A percentile compares a stretch with the other conserved stretches of the same genome.
Conservation (phyloP, 2,797 vertebrate genomes). For the Mormyrus hasselquistii region DNA sequence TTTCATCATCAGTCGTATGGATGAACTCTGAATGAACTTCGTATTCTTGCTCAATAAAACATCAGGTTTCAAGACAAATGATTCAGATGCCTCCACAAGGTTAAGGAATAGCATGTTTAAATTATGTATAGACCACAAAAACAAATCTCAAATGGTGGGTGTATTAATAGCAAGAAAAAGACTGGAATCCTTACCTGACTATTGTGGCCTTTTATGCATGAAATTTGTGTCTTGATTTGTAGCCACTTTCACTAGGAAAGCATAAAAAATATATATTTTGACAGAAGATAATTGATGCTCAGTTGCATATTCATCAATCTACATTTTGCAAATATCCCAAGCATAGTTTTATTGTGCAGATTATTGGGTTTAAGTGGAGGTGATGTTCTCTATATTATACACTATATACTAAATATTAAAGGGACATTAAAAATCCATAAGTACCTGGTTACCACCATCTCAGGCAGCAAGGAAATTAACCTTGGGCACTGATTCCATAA, state of each 20-base stretch:
- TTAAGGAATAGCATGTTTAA: neutral
- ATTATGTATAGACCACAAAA: slow-evolving; percentile 10
- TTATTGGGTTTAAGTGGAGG: neutral
- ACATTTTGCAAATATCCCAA: neutral
- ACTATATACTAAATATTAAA: neutral
- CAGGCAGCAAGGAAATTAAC: neutral
- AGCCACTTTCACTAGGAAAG: neutral
- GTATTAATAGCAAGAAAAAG: neutral
- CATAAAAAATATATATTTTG: neutral
- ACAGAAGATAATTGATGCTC: neutral
- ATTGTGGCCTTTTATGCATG: neutral
- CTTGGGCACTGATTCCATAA: neutral
- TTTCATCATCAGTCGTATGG: neutral
- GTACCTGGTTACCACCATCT: neutral
- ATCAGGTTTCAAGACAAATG: neutral
- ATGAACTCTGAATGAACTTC: neutral
- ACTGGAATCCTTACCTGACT: neutral
- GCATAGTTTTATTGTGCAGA: neutral
- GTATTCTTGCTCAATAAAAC: neutral
- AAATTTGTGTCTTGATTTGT: neutral
- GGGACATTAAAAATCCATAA: neutral
- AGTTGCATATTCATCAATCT: neutral
- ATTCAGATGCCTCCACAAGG: slow-evolving; percentile 1
- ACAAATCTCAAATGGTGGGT: neutral
- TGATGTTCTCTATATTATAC: neutral